Percentiles rank a stretch among this genome's conserved stretches.
Conservation (phyloP, 2,113 vertebrate genomes). For the Cyanistes caeruleus region DNA sequence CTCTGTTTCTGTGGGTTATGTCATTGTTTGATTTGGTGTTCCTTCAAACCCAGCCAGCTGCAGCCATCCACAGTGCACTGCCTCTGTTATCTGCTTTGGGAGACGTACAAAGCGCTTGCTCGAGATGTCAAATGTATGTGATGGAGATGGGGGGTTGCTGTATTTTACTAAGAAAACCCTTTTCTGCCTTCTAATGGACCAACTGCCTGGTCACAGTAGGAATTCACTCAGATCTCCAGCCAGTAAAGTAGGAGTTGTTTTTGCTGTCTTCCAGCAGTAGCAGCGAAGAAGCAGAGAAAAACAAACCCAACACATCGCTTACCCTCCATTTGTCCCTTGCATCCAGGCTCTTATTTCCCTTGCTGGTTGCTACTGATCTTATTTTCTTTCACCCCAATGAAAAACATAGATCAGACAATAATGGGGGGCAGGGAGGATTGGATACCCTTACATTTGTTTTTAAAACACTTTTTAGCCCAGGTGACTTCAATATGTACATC, state of each 20-base stretch:
- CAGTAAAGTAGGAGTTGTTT: constrained; percentile 49
- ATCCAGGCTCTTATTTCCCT: constrained; percentile 21
- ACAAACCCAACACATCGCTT: constrained; percentile 7
- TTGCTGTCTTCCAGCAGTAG: constrained; percentile 53
- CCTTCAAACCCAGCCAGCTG: constrained; percentile 30
- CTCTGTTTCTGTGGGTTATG: constrained; percentile 26
- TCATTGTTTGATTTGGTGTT: constrained; percentile 53
- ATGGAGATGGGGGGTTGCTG: not conserved
- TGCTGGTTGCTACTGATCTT: not conserved
- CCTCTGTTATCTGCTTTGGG: not conserved
- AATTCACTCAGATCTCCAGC: constrained; percentile 39
- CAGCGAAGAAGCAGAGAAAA: constrained; percentile 26
- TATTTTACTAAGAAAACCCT: constrained; percentile 32
- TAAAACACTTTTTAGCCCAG: not conserved
- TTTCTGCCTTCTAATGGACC: constrained; percentile 50
- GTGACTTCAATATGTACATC: not conserved
- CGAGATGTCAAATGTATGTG: not conserved
- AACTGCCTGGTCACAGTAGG: constrained; percentile 34
- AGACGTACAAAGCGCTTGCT: not conserved
- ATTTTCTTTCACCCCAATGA: not conserved
- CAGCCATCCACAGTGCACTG: not conserved
- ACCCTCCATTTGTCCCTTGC: constrained; percentile 56
- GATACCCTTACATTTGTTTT: not conserved
- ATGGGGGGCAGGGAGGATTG: not conserved
- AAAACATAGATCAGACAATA: not conserved